Conservation (phyloP, 1,140 invertebrate genomes). For the Musca vetustissima region DNA sequence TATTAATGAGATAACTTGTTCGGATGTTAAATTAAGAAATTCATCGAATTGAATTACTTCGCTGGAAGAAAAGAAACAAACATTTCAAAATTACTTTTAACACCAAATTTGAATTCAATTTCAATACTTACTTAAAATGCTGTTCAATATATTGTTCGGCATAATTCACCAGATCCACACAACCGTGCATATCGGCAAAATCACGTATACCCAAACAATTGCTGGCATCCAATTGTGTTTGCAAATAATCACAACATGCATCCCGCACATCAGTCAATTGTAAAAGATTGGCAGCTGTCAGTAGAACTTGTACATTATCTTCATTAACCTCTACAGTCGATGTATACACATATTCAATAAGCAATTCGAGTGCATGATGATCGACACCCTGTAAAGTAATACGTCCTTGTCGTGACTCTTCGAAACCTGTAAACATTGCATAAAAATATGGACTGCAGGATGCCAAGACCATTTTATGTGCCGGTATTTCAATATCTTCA, state of each 20-base stretch:
- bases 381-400: conserved; percentile 86
- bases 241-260: conserved; percentile 91
- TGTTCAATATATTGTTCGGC: conserved; percentile 88
- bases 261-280: conserved; percentile 88
- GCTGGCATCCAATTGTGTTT: conserved; percentile 87
- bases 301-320: conserved; percentile 89
- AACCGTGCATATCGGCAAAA: conserved; percentile 94
- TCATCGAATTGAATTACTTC: conserved; percentile 94
- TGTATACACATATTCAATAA: conserved; percentile 91
- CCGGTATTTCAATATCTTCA: conserved; percentile 76
- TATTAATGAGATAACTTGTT: conserved; percentile 82
- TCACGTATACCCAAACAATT: conserved; percentile 94
- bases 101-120: background rate
- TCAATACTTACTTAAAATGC: conserved; percentile 78
- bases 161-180: conserved; percentile 77
- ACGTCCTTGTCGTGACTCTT: conserved; percentile 79
- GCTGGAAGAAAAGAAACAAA: conserved; percentile 55
- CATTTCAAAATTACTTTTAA: too few species aligned
- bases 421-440: conserved; percentile 96
- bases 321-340: conserved; percentile 88
- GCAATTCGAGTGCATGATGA: conserved; percentile 71
- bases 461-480: conserved; percentile 91
- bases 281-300: conserved; percentile 90
- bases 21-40: conserved; percentile 79
- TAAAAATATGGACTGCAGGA: conserved; percentile 94